A percentile compares a stretch with the other conserved stretches of the same genome.
These are phyloP conservation scores for Lobophora halterata DNA, from an alignment of 2,888 invertebrate species.

Conservation along the genomic window DNA sequence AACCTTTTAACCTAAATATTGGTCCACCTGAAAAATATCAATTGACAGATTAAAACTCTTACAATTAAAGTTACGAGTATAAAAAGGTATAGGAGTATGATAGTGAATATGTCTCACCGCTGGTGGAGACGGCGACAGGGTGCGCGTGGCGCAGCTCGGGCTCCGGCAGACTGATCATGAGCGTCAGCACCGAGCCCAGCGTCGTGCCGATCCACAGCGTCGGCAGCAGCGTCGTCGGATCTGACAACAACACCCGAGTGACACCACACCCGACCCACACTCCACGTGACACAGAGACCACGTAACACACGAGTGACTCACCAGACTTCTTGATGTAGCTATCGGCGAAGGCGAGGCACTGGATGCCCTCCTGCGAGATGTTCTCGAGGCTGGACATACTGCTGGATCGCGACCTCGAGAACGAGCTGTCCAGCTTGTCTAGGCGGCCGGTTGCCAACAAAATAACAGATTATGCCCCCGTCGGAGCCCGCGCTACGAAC, in stretches of 20 bases:
- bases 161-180: conserved; percentile 91
- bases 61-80: background rate
- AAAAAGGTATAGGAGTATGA: background rate
- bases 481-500: conserved; percentile 20
- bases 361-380: conserved; percentile 96
- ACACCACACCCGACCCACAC: no score
- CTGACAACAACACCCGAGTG: no score
- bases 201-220: conserved; percentile 99
- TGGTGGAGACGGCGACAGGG: conserved; percentile 93
- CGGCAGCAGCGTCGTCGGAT: conserved; percentile 90
- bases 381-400: conserved; percentile 99
- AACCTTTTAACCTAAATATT: conserved; percentile 97
- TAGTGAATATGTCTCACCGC: conserved; percentile 81
- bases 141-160: conserved; percentile 90
- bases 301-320: no score
- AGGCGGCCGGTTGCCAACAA: conserved; percentile 82
- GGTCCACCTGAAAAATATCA: conserved; percentile 91
- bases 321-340: conserved; percentile 97
- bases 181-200: conserved; percentile 96
- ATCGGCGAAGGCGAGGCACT: conserved; percentile 97
- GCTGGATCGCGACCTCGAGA: conserved; percentile 97
- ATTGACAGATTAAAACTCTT: background rate
- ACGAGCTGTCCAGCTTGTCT: conserved; percentile 98
- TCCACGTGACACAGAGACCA: no score
- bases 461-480: conserved; percentile 58